Percentiles rank a stretch among this genome's conserved stretches.
Evolutionary conservation across 2,797 vertebrate genomes (phyloP).

Genomic region (Natrix natrix): DNA sequence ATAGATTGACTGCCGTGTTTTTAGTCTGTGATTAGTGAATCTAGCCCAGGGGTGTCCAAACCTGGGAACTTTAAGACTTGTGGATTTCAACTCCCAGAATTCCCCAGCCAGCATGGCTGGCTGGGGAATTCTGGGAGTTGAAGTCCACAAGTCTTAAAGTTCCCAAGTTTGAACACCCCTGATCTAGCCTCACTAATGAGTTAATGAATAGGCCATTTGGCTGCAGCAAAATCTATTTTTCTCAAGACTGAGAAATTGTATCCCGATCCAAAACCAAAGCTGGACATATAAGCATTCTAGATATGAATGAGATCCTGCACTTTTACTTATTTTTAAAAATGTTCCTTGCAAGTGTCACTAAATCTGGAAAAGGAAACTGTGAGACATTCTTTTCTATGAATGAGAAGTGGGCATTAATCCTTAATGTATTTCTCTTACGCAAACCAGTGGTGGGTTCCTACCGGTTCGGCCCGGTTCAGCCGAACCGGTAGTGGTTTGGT

Average conservation of each 20-base stretch:
- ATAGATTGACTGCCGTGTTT: neutral
- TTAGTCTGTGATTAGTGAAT: neutral
- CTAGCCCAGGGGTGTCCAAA: too few species aligned
- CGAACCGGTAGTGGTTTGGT: too few species aligned
- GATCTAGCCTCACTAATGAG: neutral
- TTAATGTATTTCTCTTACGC: neutral
- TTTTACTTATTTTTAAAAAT: neutral
- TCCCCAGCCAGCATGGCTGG: too few species aligned
- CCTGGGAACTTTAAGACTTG: too few species aligned
- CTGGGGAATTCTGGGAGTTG: too few species aligned
- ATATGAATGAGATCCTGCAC: neutral
- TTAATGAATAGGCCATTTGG: neutral
- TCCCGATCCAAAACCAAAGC: neutral
- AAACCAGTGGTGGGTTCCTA: neutral
- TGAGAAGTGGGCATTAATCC: neutral
- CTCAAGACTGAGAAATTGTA: neutral
- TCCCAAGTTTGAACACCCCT: too few species aligned
- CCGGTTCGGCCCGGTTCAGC: too few species aligned
- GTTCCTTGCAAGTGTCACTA: neutral
- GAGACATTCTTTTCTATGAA: constrained; percentile 7
- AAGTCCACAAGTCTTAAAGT: too few species aligned
- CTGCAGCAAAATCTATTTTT: neutral
- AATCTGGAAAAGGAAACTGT: constrained; percentile 12
- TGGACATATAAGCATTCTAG: neutral
- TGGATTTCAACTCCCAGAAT: too few species aligned